A percentile compares a stretch with the other conserved stretches of the same genome.
These are phyloP conservation scores for Eupithecia centaureata DNA, from an alignment of 2,888 invertebrate species.

Conservation along the genomic window DNA sequence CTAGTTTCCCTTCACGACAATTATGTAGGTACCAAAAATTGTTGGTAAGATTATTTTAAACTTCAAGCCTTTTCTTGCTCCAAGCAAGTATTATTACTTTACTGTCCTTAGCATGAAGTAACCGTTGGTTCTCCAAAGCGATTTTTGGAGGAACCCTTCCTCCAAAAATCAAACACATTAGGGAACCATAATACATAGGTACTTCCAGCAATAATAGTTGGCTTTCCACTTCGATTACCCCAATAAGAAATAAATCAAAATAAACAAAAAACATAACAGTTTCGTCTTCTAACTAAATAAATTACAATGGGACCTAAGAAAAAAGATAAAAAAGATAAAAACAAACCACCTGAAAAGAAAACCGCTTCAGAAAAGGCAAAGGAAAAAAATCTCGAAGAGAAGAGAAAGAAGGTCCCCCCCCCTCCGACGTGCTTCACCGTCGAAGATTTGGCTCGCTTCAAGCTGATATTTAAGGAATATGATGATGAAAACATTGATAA, in stretches of 20 bases:
- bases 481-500: constrained; percentile 74
- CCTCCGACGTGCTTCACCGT: constrained; percentile 70
- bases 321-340: constrained; percentile 56
- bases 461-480: constrained; percentile 65
- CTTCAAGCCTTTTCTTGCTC: too few species aligned
- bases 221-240: background rate
- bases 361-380: constrained; percentile 28
- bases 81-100: too few species aligned
- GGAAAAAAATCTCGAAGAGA: constrained; percentile 57
- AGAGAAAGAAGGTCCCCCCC: constrained; percentile 71
- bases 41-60: too few species aligned
- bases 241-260: background rate
- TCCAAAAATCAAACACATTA: too few species aligned
- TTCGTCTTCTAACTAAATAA: background rate
- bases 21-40: too few species aligned
- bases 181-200: too few species aligned
- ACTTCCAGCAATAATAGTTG: background rate
- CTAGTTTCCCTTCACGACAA: too few species aligned
- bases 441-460: constrained; percentile 67
- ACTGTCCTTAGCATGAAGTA: constrained; percentile 1
- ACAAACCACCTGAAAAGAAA: constrained; percentile 25
- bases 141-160: too few species aligned
- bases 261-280: background rate
- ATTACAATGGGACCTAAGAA: constrained; percentile 9
- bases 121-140: background rate